Evolutionary conservation across 23 tunicate species (phyloP), one percentile per base, ranked within the genome.

Genomic region (Botrylloides violaceus): DNA sequence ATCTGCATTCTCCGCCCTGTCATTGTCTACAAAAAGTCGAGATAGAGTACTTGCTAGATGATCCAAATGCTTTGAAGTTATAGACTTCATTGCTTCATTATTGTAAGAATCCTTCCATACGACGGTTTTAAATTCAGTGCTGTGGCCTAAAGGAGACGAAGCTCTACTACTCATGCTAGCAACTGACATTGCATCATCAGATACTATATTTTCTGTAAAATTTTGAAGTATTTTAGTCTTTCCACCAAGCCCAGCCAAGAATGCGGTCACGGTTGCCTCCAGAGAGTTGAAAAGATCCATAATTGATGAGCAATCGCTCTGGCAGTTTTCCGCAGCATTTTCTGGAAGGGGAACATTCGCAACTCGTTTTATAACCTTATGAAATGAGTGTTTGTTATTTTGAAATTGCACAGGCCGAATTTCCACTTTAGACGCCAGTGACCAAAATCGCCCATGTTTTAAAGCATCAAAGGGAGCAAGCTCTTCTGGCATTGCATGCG

Each of bases 101-200:
- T 83, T 87, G 85, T 85, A 90, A 25, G 97, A 83, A 49, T 90
- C 97, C 43, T 88, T 66, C 97, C 97, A 90, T 3, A 79, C 59
- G 0, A 90, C 97, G 6, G 81, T 82, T 66, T 90, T 90, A 20
- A 43, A 36, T 37, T 39, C 58, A 24, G 19, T 2, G 74, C 37
- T 28, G 0, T 20, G 24, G 21, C 18, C 58, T 20, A 68, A 37
- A 5, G 74, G 37, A 23, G 56, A 35, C n/a, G 58, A 23, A 12
- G 49, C 37, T 26, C 56, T 68, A 56, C 83, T 87, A 27, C 83
- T 88, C 12, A 89, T 75, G 68, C 92, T 88, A n/a, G 73, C 63
- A 24, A 63, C 84, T 0, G 87, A 77, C 49, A 58, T 71, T 0
- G 73, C 39, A 62, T 80, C 86, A 37, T 87, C 95, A 15, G 71